Percentiles rank a stretch among this genome's conserved stretches.
These are phyloP conservation scores for Clostera curtula DNA, from an alignment of 2,888 invertebrate species.

Conservation along the genomic window DNA sequence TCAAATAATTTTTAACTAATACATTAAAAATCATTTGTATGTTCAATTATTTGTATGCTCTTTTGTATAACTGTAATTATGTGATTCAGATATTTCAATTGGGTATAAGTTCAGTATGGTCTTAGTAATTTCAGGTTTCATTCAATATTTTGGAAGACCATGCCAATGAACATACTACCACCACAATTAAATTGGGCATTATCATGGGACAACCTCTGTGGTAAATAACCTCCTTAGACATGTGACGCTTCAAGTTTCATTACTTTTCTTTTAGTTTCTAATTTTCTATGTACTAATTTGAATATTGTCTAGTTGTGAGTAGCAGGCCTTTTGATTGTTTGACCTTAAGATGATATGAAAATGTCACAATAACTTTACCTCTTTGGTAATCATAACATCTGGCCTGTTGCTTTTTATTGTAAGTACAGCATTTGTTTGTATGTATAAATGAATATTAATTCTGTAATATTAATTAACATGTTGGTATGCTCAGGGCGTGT, in stretches of 20 bases:
- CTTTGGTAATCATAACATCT: constrained; percentile 7
- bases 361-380: background rate
- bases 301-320: constrained; percentile 20
- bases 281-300: constrained; percentile 16
- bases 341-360: too few relatives aligned
- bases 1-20: constrained; percentile 17
- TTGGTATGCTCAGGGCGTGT: constrained; percentile 73
- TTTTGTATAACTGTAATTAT: constrained; percentile 22
- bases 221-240: constrained; percentile 46
- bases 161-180: constrained; percentile 41
- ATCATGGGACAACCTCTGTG: constrained; percentile 49
- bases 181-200: constrained; percentile 58
- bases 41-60: constrained; percentile 18
- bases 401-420: constrained; percentile 20
- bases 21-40: constrained; percentile 13
- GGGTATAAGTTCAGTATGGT: constrained; percentile 36
- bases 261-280: constrained; percentile 13
- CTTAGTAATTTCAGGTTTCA: constrained; percentile 58
- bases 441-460: constrained; percentile 16
- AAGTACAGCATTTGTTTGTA: constrained; percentile 24
- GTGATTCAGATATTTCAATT: constrained; percentile 37
- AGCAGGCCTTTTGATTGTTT: constrained; percentile 20
- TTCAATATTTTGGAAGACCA: constrained; percentile 46
- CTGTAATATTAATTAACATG: constrained; percentile 58
- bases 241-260: constrained; percentile 26